phyloP scores from a whole-genome alignment of 35 echinoderm and acorn worm species.

The Holothuria glaberrima region DNA sequence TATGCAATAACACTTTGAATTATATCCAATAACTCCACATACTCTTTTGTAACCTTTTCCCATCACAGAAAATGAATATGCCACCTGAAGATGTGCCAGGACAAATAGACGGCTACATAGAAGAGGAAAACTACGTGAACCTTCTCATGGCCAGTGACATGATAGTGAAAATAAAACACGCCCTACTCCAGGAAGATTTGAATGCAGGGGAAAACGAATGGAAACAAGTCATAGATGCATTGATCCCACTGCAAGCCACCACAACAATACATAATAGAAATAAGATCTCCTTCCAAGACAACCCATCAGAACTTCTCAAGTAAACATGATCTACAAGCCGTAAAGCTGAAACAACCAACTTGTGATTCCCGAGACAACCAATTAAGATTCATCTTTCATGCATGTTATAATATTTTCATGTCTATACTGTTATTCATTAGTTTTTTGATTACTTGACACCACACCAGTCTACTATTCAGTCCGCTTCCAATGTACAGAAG shows the following conservation, averaged over 20 bases:
- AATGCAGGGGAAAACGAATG: not conserved
- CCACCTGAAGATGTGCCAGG: not conserved
- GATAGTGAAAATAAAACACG: not conserved
- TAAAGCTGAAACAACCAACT: not conserved
- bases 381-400: slow-evolving; percentile 8
- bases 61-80: not conserved
- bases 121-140: not conserved
- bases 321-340: slow-evolving; percentile 3
- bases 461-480: too few species aligned
- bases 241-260: not conserved
- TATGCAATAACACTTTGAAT: not conserved
- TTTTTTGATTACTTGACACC: too few species aligned
- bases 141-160: not conserved
- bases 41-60: not conserved
- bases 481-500: not conserved
- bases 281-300: not conserved
- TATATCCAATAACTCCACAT: not conserved
- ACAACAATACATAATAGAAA: not conserved
- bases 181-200: not conserved
- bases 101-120: not conserved
- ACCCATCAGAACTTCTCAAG: not conserved
- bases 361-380: not conserved
- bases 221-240: not conserved
- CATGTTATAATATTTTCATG: not conserved
- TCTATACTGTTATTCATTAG: not conserved